A percentile compares a stretch with the other conserved stretches of the same genome.
Evolutionary conservation across 2,113 vertebrate genomes (phyloP).

Genomic region (Gobio gobio): DNA sequence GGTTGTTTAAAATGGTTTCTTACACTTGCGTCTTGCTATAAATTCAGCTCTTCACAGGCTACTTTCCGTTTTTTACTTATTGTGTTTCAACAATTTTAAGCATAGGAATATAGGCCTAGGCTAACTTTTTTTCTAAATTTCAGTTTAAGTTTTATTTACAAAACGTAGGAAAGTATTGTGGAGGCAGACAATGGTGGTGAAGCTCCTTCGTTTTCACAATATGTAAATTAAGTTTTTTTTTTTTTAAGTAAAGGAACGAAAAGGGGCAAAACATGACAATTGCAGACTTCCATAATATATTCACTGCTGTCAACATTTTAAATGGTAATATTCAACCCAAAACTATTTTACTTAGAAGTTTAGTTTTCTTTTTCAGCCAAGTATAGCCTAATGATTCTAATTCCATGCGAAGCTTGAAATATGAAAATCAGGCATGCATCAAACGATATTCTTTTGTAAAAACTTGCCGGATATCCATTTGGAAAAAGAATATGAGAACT

Average conservation of each 20-base stretch:
- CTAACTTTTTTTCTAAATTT: conserved; percentile 31
- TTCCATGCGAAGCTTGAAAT: not conserved
- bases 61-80: not conserved
- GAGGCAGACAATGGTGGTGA: not conserved
- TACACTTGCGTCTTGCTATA: no score
- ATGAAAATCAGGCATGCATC: not conserved
- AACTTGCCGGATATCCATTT: conserved; percentile 1
- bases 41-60: not conserved
- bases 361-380: not conserved
- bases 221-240: not conserved
- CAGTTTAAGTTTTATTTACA: conserved; percentile 25
- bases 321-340: not conserved
- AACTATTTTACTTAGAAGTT: not conserved
- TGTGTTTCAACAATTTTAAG: conserved; percentile 48
- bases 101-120: not conserved
- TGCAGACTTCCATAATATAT: not conserved
- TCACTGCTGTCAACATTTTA: not conserved
- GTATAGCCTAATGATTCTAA: not conserved
- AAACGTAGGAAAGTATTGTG: conserved; percentile 58
- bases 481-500: not conserved
- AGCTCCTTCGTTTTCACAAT: not conserved
- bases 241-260: not conserved
- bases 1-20: not conserved
- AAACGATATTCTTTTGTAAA: conserved; percentile 49
- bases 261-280: no score